These are phyloP conservation scores for Callipepla squamata DNA, from an alignment of 2,113 vertebrate genomes.

Conservation along the genomic window DNA sequence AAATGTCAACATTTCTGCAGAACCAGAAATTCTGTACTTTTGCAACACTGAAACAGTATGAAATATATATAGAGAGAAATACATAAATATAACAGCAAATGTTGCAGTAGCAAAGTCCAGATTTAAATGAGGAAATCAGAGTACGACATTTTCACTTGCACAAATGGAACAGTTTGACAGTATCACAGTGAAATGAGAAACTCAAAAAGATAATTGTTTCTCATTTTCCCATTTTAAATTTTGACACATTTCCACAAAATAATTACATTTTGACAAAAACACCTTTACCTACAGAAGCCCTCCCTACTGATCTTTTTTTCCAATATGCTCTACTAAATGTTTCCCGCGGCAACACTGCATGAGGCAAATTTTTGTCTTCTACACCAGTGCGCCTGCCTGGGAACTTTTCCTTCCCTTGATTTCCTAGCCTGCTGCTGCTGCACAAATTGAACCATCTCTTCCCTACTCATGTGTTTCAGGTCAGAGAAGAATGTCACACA, in stretches of 20 bases:
- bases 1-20: background rate
- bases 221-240: slow-evolving; percentile 35
- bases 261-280: slow-evolving; percentile 5
- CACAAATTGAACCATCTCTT: background rate
- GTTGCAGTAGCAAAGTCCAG: background rate
- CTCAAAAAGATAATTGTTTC: slow-evolving; percentile 20
- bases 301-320: background rate
- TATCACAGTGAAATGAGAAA: slow-evolving; percentile 10
- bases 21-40: background rate
- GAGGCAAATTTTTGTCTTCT: background rate
- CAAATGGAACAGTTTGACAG: background rate
- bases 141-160: background rate
- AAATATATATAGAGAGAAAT: background rate
- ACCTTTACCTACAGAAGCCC: background rate
- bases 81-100: slow-evolving; percentile 10
- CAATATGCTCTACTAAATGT: background rate
- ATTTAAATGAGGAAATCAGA: background rate
- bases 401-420: background rate
- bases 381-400: background rate
- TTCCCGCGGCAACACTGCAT: background rate
- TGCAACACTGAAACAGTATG: background rate
- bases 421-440: background rate
- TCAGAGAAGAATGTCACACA: background rate
- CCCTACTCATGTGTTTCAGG: background rate
- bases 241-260: slow-evolving; percentile 21